Evolutionary conservation across 2,797 vertebrate genomes (phyloP).

Genomic region (Pipistrellus nathusii): DNA sequence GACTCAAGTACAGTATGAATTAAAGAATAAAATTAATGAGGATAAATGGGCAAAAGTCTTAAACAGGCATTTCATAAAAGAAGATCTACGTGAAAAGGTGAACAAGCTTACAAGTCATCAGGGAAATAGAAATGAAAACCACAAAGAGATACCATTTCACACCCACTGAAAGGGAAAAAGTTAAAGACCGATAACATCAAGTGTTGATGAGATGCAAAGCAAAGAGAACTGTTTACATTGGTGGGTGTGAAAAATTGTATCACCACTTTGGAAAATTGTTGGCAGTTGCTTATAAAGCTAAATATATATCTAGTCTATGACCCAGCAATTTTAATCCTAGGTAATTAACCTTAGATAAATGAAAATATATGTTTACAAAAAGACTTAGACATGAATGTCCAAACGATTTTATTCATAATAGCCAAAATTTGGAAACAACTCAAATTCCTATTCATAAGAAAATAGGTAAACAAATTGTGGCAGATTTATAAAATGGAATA

Average conservation of each 20-base stretch:
- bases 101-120: not conserved
- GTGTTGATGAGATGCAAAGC: not conserved
- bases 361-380: constrained; percentile 18
- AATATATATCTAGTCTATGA: not conserved
- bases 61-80: constrained; percentile 1
- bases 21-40: constrained; percentile 49
- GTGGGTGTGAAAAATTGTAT: not conserved
- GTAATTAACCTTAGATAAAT: constrained; percentile 50
- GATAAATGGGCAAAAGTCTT: not conserved
- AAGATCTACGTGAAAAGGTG: not conserved
- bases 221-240: not conserved
- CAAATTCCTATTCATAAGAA: constrained; percentile 20
- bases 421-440: constrained; percentile 17
- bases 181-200: not conserved
- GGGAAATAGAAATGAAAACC: constrained; percentile 49
- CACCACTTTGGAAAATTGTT: constrained; percentile 8
- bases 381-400: not conserved
- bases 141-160: constrained; percentile 33
- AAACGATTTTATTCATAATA: constrained; percentile 52
- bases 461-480: constrained; percentile 14
- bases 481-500: constrained; percentile 29
- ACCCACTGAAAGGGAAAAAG: not conserved
- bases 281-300: constrained; percentile 47
- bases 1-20: not conserved
- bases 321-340: constrained; percentile 21